Evolutionary conservation across 37 sponge, comb jelly and placozoan species (phyloP), one percentile per base, ranked within the genome.

Genomic region (Amphimedon queenslandica): DNA sequence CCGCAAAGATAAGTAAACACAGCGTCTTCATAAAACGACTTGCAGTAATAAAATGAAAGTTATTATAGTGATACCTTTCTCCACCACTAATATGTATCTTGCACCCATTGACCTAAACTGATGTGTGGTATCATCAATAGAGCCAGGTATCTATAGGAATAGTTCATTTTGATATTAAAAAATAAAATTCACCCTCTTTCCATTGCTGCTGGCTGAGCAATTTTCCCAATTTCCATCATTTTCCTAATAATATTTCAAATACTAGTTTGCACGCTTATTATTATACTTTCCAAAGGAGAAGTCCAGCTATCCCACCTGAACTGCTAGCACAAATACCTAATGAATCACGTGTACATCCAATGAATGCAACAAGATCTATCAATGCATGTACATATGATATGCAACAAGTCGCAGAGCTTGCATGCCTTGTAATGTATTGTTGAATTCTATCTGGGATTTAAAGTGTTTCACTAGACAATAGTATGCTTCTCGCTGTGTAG

Each of bases 401-500:
- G 10, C 64, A 63, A 10, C 10, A 21, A 67, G 33, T 29, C 3
- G 31, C 3, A 61, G 13, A 11, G 51, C 2, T 27, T 11, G 31
- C 21, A 18, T 43, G 81, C 91, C 95, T 74, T 90, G 88, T 37
- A 94, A 80, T 18, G 84, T 84, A 29, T 66, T 36, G 51, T 94
- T 94, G 80, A 96, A 96, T 21, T 96, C 97, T 38, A 37, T 21
- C 70, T 96, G 97, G 61, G 75, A 78, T 64, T 83, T 73, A 76
- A 96, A 96, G 73, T 87, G 70, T 27, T 87, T 70, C 31, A 84
- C 88, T 11, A 96, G 93, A 51, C 82, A 87, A 79, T 96, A 96
- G 78, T 96, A 96, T 1, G 91, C 97, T 64, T 96, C 97, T 37
- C 97, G 72, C 73, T 92, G 93, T 25, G 97, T 96, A 4, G 73